These are phyloP conservation scores for Labroides dimidiatus DNA, from an alignment of 2,797 vertebrate species.

Conservation along the genomic window DNA sequence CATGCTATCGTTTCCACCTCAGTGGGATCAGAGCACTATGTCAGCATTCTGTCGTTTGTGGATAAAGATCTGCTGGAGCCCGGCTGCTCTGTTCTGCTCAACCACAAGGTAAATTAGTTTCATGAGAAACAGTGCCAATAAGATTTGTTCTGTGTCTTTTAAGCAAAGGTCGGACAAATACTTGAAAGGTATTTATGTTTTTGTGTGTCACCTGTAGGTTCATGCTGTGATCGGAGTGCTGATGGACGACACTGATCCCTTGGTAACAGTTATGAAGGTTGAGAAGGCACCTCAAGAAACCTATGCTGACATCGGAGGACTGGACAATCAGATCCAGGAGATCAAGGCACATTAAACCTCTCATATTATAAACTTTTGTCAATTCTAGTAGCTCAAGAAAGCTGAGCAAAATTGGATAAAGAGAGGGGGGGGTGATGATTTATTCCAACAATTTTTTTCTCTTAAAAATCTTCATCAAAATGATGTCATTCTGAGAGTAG, in stretches of 20 bases:
- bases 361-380: too few relatives aligned
- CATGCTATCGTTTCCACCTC: constrained; percentile 98
- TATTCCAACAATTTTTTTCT: too few relatives aligned
- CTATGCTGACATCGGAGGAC: constrained; percentile 95
- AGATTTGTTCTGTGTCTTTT: neutral
- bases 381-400: too few relatives aligned
- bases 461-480: too few relatives aligned
- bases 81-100: constrained; percentile 96
- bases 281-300: constrained; percentile 99
- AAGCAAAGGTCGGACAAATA: neutral
- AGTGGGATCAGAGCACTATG: constrained; percentile 97
- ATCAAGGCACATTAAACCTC: constrained; percentile 87
- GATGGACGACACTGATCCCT: constrained; percentile 97
- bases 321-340: constrained; percentile 98
- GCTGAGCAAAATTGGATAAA: too few relatives aligned
- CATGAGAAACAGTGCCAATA: neutral
- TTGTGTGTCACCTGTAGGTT: constrained; percentile 80
- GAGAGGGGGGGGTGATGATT: too few relatives aligned
- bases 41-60: constrained; percentile 98
- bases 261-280: constrained; percentile 99
- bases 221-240: constrained; percentile 98
- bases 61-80: constrained; percentile 98
- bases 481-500: too few relatives aligned
- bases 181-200: neutral
- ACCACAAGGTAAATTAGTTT: constrained; percentile 89